Evolutionary conservation across 2,888 invertebrate species (phyloP), one percentile per base, ranked within the genome.

Genomic region (Lasioglossum leucozonium): DNA sequence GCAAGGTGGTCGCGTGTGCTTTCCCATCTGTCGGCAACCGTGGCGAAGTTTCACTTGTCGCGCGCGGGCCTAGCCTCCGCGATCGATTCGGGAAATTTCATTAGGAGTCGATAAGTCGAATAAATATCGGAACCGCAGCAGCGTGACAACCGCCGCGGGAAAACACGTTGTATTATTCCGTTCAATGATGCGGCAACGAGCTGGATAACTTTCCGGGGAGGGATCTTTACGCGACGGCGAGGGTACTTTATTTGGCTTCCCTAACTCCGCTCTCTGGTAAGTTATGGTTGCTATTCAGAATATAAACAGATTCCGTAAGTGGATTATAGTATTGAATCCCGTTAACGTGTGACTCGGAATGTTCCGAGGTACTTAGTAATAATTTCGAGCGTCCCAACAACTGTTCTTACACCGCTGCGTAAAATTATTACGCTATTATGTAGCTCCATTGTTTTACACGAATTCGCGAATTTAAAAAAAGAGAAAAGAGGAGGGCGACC

Each of bases 41-140:
- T 80, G 34, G 65, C 18, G 62, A 58, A 78, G 26, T 77, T 72
- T 77, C 84, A 86, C 80, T 86, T 77, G 87, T 78, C 77, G 65
- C 78, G 5, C 37, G 40, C 8, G n/a, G 16, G 65, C 65, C 67
- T 79, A 22, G 42, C 42, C 72, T 65, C 26, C 65, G 71, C 77
- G 30, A 16, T 26, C 79, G 22, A 58, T 76, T 51, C 84, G 77
- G 69, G 65, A 86, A 89, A 89, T 89, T 89, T 89, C 84, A 84
- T 89, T 86, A 87, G 51, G 47, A 86, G 83, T 62, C 82, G 82
- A 71, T 81, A 86, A 87, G 80, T 82, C 79, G 86, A 77, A 77
- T 79, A 81, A 88, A 86, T 85, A 86, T 89, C 84, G n/a, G 34
- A 18, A 22, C 51, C 44, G 55, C 65, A 2, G 55, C 65, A 2